These are phyloP conservation scores for Microtus montanus DNA, from an alignment of 2,113 vertebrate genomes.

Conservation along the genomic window DNA sequence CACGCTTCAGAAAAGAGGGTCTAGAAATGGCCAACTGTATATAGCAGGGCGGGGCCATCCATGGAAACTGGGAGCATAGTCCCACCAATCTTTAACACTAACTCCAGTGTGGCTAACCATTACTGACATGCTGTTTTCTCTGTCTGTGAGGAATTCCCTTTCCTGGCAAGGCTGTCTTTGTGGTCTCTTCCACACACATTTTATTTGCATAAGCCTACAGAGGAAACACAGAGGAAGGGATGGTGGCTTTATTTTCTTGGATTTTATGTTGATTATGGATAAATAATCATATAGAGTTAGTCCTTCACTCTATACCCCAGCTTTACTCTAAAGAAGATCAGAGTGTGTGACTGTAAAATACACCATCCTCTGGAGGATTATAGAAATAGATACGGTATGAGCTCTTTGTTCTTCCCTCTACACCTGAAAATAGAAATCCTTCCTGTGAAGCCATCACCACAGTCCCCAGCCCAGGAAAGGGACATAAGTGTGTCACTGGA, in stretches of 20 bases:
- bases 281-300: background rate
- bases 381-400: background rate
- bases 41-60: background rate
- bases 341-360: background rate
- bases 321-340: background rate
- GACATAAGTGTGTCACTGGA: background rate
- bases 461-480: background rate
- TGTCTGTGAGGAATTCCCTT: background rate
- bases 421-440: background rate
- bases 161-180: background rate
- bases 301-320: background rate
- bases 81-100: background rate
- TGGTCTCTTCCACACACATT: background rate
- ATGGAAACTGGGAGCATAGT: background rate
- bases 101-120: background rate
- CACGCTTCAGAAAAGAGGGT: constrained; percentile 4
- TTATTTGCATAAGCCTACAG: background rate
- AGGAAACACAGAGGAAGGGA: background rate
- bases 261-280: background rate
- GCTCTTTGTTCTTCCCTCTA: background rate
- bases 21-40: background rate
- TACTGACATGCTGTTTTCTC: background rate
- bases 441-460: background rate
- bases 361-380: background rate
- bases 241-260: background rate